Conservation (phyloP, 92 coral and sea anemone genomes). For the Paragorgia papillata region DNA sequence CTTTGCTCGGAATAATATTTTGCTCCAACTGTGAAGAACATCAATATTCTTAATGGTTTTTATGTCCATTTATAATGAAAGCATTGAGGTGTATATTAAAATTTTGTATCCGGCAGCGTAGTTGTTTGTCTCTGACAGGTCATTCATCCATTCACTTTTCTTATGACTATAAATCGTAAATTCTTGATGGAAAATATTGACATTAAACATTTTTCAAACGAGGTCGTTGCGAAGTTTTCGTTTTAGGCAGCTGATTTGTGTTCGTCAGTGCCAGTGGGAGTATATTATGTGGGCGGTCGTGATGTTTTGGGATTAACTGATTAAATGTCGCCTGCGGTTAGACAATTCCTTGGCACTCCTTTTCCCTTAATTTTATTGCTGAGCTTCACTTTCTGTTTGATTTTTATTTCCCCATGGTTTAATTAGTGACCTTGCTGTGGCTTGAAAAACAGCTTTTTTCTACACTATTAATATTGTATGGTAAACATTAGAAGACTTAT, state of each 20-base stretch:
- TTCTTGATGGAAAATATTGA: too few species aligned
- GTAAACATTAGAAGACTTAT: conserved; percentile 5
- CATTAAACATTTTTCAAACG: too few species aligned
- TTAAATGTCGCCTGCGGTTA: conserved; percentile 8
- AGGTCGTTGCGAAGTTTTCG: too few species aligned
- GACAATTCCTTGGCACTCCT: conserved; percentile 21
- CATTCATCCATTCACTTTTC: too few species aligned
- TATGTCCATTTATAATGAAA: neutral
- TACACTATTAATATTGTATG: conserved; percentile 17
- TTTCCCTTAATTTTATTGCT: conserved; percentile 39
- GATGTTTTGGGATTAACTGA: conserved; percentile 13
- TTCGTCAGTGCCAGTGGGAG: too few species aligned
- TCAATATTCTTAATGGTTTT: neutral
- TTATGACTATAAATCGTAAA: too few species aligned
- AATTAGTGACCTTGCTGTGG: conserved; percentile 31
- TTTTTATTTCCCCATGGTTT: conserved; percentile 19
- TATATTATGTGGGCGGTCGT: conserved; percentile 12
- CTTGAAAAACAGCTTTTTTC: conserved; percentile 17
- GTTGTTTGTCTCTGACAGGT: too few species aligned
- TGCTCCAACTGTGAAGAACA: neutral
- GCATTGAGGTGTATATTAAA: neutral
- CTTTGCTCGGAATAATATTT: neutral
- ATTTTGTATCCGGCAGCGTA: too few species aligned
- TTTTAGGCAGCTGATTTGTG: neutral
- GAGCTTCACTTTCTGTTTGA: conserved; percentile 1